Percentiles rank a stretch among this genome's conserved stretches.
These are phyloP conservation scores for Pterocles gutturalis DNA, from an alignment of 2,113 vertebrate genomes.

Conservation along the genomic window DNA sequence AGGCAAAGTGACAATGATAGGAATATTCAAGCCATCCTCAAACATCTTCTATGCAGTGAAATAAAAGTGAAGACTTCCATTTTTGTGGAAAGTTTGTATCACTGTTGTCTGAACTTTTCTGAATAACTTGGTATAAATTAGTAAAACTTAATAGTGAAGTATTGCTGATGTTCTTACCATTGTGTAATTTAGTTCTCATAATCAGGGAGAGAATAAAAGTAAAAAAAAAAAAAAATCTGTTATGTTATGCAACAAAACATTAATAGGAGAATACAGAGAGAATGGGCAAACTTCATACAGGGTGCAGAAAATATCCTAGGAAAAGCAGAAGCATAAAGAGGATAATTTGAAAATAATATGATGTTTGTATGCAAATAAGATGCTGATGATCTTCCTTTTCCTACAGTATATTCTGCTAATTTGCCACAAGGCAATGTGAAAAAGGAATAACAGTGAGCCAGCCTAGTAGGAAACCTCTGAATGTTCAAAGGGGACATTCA, in stretches of 20 bases:
- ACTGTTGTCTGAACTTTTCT: background rate
- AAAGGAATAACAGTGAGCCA: background rate
- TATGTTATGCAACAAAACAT: background rate
- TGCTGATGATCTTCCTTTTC: slow-evolving; percentile 11
- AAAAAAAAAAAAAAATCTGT: background rate
- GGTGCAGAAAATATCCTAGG: background rate
- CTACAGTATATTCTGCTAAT: slow-evolving; percentile 27
- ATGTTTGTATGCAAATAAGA: slow-evolving; percentile 43
- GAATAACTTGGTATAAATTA: background rate
- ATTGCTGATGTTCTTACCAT: background rate
- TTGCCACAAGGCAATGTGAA: slow-evolving; percentile 1
- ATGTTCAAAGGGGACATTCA: slow-evolving; percentile 52
- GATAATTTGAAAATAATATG: slow-evolving; percentile 47
- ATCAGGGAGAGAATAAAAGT: background rate
- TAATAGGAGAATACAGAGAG: background rate
- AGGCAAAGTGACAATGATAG: background rate
- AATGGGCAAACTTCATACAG: background rate
- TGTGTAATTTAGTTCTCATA: background rate
- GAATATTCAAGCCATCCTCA: background rate
- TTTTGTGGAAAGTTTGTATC: background rate
- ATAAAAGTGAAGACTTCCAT: background rate
- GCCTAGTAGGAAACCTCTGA: background rate
- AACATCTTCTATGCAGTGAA: background rate
- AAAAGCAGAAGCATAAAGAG: slow-evolving; percentile 42
- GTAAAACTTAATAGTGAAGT: background rate